Evolutionary conservation across 2,113 vertebrate species (phyloP).

Genomic region (Rhynchomys soricoides): DNA sequence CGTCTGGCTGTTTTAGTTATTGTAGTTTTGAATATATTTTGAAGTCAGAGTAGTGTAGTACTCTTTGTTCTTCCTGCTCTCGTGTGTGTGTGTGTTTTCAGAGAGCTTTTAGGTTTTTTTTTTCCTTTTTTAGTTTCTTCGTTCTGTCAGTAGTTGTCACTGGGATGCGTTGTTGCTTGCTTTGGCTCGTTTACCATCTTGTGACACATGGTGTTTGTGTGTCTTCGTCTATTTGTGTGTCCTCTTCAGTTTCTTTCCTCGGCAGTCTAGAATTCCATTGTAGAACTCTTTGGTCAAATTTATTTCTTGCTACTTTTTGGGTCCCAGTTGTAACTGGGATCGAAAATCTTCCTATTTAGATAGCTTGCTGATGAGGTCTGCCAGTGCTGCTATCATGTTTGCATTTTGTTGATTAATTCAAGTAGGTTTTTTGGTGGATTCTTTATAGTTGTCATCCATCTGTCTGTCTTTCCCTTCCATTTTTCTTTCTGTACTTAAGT

Average conservation of each 20-base stretch:
- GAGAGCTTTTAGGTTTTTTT: not conserved
- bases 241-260: not conserved
- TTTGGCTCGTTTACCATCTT: not conserved
- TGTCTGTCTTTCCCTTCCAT: not conserved
- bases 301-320: not conserved
- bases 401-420: not conserved
- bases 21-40: not conserved
- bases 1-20: not conserved
- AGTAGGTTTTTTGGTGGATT: not conserved
- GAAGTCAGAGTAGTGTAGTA: not conserved
- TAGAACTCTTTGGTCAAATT: not conserved
- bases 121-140: not conserved
- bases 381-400: not conserved
- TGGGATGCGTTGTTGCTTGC: not conserved
- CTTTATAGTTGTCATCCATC: not conserved
- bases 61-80: not conserved
- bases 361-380: not conserved
- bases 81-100: not conserved
- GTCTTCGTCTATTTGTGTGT: not conserved
- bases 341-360: not conserved
- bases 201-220: not conserved
- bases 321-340: not conserved
- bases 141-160: not conserved
- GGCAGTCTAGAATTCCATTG: not conserved
- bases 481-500: not conserved